A percentile compares a stretch with the other conserved stretches of the same genome.
Evolutionary conservation across 1,140 invertebrate genomes (phyloP).

Genomic region (Pseudomyrmex gracilis): DNA sequence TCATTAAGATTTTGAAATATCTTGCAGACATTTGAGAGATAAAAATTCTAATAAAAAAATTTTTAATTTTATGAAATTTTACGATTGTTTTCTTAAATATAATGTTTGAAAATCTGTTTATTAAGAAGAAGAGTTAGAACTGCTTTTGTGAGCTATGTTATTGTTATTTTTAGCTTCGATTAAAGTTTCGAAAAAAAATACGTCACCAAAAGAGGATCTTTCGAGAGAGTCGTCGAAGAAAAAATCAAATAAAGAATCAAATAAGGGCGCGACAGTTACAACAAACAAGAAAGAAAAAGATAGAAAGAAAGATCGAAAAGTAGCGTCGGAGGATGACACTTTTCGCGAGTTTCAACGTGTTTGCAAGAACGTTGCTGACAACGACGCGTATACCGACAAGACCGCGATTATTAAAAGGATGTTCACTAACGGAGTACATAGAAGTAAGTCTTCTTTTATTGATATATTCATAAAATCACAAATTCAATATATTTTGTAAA

Average conservation of each 20-base stretch:
- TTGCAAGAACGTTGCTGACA: conserved; percentile 91
- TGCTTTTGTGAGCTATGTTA: background rate
- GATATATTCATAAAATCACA: background rate
- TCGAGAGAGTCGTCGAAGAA: background rate
- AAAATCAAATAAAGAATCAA: background rate
- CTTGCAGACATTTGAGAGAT: too few relatives aligned
- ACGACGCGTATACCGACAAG: conserved; percentile 93
- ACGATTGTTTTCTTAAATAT: background rate
- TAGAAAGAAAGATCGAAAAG: background rate
- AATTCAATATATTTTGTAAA: background rate
- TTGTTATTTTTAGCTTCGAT: background rate
- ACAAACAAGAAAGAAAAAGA: background rate
- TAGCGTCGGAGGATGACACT: conserved; percentile 87
- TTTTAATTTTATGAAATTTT: too few relatives aligned
- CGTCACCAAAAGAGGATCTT: background rate
- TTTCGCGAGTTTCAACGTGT: conserved; percentile 93
- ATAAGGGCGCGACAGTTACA: background rate
- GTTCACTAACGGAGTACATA: conserved; percentile 89
- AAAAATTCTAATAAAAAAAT: too few relatives aligned
- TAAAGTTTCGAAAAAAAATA: conserved; percentile 7
- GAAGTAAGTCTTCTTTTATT: conserved; percentile 80
- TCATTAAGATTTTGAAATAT: too few relatives aligned
- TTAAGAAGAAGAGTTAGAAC: too few relatives aligned
- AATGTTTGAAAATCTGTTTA: background rate
- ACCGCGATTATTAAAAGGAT: conserved; percentile 91